Percentiles rank a stretch among this genome's conserved stretches.
phyloP scores from a whole-genome alignment of 2,113 vertebrate genomes.

The Macrotus californicus region DNA sequence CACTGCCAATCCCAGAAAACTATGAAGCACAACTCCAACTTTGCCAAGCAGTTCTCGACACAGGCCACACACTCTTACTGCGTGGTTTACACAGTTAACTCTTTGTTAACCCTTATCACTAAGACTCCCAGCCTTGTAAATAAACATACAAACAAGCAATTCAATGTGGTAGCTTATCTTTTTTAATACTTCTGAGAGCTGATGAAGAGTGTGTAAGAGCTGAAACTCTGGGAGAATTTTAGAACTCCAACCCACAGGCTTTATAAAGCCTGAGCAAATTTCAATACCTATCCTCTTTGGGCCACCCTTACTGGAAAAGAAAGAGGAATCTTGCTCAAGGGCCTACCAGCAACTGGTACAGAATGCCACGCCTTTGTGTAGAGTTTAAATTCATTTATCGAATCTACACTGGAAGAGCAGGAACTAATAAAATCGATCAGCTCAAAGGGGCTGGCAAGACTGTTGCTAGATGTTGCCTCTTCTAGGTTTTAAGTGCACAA shows the following conservation, averaged over 20 bases:
- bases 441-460: background rate
- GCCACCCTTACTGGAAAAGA: background rate
- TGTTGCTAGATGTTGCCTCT: background rate
- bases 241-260: background rate
- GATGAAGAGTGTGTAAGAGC: background rate
- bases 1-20: background rate
- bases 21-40: background rate
- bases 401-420: constrained; percentile 30
- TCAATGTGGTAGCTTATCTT: constrained; percentile 35
- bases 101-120: constrained; percentile 48
- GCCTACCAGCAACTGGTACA: background rate
- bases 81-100: background rate
- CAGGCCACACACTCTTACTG: constrained; percentile 10
- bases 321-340: background rate
- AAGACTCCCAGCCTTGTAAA: background rate
- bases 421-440: constrained; percentile 40
- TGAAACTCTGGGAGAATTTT: background rate
- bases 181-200: constrained; percentile 16
- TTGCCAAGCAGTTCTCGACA: background rate
- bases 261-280: background rate
- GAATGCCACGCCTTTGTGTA: background rate
- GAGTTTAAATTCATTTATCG: constrained; percentile 44
- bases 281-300: constrained; percentile 1
- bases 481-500: constrained; percentile 13
- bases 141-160: constrained; percentile 38